Evolutionary conservation across 1,140 invertebrate species (phyloP), one percentile per base, ranked within the genome.

Genomic region (Glossosoma conforme): DNA sequence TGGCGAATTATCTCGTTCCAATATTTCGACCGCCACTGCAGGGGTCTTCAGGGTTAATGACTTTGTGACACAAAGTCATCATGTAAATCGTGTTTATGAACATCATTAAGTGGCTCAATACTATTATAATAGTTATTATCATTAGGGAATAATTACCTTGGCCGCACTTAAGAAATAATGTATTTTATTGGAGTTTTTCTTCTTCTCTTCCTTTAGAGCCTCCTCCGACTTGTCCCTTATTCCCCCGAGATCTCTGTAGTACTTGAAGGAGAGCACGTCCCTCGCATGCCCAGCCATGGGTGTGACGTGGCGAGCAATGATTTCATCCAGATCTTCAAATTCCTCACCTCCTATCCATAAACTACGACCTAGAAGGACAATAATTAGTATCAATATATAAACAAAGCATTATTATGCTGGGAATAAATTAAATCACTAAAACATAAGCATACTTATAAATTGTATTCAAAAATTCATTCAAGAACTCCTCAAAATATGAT

Each of bases 251-350:
- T 85, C 76, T 59, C 84, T 84, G 65, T 86, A 97, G 65, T 97
- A 97, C 64, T 94, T 95, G 67, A 95, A 97, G 15, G 84, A 81
- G 10, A 96, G 71, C 19, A 99, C 77, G 64, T 99, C 96, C 1
- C 93, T 78, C 1, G 91, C 92, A 64, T 88, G 87, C 0, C 83
- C 78, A 2, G 96, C 94, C 93, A 99, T 97, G 0, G 96, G 97
- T 56, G 90, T 93, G 3, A 99, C 85, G 69, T 97, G 83, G 9
- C 95, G 81, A 0, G 96, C 95, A 25, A 99, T 92, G 36, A 99
- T 99, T 86, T 99, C 97, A 73, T 99, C 97, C 11, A 99, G 71
- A 74, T 99, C 97, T 77, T 99, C 97, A 72, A 95, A 99, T 62
- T 96, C 90, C 62, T 91, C 89, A 44, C 78, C 84, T 10, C 85